Conservation (phyloP, 2,888 invertebrate genomes). For the Andricus quercusramuli region DNA sequence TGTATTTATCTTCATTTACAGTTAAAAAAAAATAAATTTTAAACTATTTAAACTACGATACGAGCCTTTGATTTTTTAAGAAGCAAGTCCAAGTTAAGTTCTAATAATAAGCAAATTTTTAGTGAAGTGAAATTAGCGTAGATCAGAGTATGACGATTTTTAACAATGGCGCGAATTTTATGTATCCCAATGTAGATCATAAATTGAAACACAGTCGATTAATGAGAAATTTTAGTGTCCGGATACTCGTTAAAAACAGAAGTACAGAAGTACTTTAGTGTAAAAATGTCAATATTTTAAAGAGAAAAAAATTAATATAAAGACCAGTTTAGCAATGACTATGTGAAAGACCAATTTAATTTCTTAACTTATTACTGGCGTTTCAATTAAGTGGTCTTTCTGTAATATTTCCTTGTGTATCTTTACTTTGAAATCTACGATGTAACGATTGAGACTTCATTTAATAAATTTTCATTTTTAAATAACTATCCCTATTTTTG, state of each 20-base stretch:
- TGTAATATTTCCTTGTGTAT: neutral
- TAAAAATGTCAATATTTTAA: neutral
- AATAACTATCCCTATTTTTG: conserved; percentile 5
- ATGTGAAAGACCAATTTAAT: neutral
- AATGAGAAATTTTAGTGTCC: conserved; percentile 1
- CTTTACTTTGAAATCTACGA: conserved; percentile 8
- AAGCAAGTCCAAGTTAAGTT: neutral
- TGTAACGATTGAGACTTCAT: conserved; percentile 14
- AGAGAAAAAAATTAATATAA: neutral
- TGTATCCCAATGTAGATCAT: neutral
- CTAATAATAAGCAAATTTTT: conserved; percentile 11
- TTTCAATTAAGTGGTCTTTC: neutral
- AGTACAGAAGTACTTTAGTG: neutral
- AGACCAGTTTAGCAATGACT: neutral
- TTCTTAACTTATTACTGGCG: neutral
- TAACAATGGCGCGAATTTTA: neutral
- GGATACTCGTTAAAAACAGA: neutral
- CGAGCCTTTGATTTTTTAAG: conserved; percentile 4
- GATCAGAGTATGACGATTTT: neutral
- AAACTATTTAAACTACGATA: neutral
- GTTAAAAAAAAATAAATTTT: neutral
- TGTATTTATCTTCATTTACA: neutral
- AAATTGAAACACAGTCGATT: neutral
- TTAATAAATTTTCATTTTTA: conserved; percentile 39
- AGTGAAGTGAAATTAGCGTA: conserved; percentile 10